These are phyloP conservation scores for Lasiurus cinereus DNA, from an alignment of 2,113 vertebrate species.

Conservation along the genomic window DNA sequence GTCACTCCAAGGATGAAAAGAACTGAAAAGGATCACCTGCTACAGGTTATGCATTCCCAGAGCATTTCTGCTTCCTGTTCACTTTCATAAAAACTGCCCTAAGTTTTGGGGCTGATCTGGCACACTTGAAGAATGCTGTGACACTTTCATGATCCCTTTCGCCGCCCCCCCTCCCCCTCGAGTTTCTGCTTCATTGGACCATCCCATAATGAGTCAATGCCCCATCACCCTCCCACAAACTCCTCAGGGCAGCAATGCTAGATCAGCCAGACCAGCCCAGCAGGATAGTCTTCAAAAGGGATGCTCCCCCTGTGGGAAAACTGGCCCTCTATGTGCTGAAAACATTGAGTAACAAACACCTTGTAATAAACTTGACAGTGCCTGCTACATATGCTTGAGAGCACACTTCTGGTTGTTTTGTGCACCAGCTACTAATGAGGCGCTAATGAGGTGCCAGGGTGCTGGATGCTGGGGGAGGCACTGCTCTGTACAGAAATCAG, in stretches of 20 bases:
- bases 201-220: neutral
- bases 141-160: rapidly evolving
- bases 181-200: rapidly evolving
- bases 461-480: neutral
- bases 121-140: rapidly evolving
- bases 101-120: too few relatives aligned
- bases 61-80: rapidly evolving
- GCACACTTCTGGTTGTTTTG: neutral
- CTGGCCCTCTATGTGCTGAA: neutral
- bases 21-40: neutral
- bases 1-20: rapidly evolving
- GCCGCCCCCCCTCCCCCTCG: rapidly evolving
- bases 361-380: neutral
- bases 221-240: neutral
- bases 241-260: rapidly evolving
- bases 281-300: neutral
- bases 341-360: neutral
- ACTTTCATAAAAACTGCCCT: rapidly evolving
- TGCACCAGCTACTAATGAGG: conserved; percentile 52
- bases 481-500: neutral
- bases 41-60: rapidly evolving
- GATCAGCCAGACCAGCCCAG: too few relatives aligned
- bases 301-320: neutral
- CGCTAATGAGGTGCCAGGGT: neutral
- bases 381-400: rapidly evolving